Percentiles rank a stretch among this genome's conserved stretches.
Conservation (phyloP, 92 coral and sea anemone species). For the Pocillopora meandrina region DNA sequence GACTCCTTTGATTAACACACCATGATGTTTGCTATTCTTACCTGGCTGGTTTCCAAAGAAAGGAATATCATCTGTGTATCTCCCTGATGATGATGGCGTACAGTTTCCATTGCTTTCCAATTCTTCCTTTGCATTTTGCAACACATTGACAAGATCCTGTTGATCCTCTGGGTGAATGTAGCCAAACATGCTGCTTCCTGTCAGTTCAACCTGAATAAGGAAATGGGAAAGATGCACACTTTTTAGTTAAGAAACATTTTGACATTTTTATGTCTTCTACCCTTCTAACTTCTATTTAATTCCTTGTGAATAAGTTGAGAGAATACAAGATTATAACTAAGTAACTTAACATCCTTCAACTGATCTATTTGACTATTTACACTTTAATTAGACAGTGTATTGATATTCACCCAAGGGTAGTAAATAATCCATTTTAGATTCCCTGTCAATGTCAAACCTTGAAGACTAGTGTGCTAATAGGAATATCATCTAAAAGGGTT, state of each 20-base stretch:
- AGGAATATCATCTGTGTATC: conserved; percentile 52
- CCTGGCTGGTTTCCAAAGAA: conserved; percentile 60
- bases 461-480: too few relatives aligned
- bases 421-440: too few relatives aligned
- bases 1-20: too few relatives aligned
- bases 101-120: background rate
- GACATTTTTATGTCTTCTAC: background rate
- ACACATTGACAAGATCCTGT: conserved; percentile 36
- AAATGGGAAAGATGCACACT: background rate
- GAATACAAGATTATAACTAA: too few relatives aligned
- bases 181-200: conserved; percentile 73
- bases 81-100: background rate
- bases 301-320: too few relatives aligned
- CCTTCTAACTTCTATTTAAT: too few relatives aligned
- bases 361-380: too few relatives aligned
- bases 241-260: background rate
- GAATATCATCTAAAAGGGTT: too few relatives aligned
- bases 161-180: conserved; percentile 85
- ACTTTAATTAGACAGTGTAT: too few relatives aligned
- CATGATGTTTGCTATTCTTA: background rate
- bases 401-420: too few relatives aligned
- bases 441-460: too few relatives aligned
- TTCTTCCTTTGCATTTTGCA: conserved; percentile 29
- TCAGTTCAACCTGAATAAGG: conserved; percentile 72
- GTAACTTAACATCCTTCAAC: too few relatives aligned